Conservation (phyloP, 2,888 invertebrate species). For the Brassicogethes aeneus region DNA sequence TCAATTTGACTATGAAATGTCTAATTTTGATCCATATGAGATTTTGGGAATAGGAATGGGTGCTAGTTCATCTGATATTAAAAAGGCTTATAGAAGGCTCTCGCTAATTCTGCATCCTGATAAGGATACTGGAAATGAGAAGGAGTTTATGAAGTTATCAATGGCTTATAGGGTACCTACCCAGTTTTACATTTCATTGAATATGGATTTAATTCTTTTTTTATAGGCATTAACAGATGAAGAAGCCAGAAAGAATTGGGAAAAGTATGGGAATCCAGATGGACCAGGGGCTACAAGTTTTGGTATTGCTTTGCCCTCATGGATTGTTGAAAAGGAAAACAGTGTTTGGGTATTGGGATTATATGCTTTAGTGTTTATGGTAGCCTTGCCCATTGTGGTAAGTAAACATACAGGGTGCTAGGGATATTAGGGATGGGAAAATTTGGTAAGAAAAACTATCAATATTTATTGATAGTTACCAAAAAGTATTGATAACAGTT, state of each 20-base stretch:
- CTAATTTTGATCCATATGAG: constrained; percentile 97
- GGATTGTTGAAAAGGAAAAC: constrained; percentile 99
- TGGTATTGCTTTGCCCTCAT: constrained; percentile 97
- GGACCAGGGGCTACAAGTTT: constrained; percentile 99
- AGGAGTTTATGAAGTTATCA: constrained; percentile 94
- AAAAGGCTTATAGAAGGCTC: constrained; percentile 89
- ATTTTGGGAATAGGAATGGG: constrained; percentile 86
- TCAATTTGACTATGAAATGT: constrained; percentile 96
- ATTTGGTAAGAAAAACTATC: no score
- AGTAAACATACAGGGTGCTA: no score
- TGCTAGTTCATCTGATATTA: constrained; percentile 81
- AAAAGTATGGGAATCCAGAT: constrained; percentile 98
- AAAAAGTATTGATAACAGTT: neutral
- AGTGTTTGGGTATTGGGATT: constrained; percentile 95
- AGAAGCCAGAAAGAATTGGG: constrained; percentile 95
- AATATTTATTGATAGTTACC: no score
- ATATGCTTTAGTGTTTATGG: constrained; percentile 96
- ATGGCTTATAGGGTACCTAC: constrained; percentile 82
- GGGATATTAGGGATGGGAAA: no score
- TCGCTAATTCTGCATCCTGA: constrained; percentile 95
- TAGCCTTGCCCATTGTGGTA: constrained; percentile 80
- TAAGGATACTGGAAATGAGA: constrained; percentile 94
- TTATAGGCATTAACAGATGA: constrained; percentile 89
- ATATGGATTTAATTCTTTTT: no score
- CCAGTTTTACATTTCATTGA: no score